Evolutionary conservation across 2,888 invertebrate species (phyloP), one percentile per base, ranked within the genome.

Genomic region (Idaea straminata): DNA sequence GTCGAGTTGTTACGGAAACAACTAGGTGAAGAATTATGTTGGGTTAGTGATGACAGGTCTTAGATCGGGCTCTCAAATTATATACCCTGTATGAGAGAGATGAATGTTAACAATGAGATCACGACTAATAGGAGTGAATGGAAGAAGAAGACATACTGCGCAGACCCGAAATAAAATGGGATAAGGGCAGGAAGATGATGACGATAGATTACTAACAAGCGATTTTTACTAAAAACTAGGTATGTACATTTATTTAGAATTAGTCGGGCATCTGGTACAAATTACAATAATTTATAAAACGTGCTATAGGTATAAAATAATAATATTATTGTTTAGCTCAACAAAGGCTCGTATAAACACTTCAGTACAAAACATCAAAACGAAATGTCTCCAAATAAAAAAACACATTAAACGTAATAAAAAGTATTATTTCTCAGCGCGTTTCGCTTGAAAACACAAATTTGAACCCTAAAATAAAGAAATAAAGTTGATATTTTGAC

Each of bases 361-460:
- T 67, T 66, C 65, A 62, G 61, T 65, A 64, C 35, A 59, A 63
- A 64, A 73, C 77, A 78, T 79, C 78, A 78, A 78, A 77, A 71
- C 68, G 77, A 73, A 76, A 74, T 72, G 77, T 71, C 71, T 69
- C 70, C 67, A 76, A 80, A 80, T 81, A 80, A 81, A 82, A 81
- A 79, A 74, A 73, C 70, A 69, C 81, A 81, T 81, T 81, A 81
- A 76, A 77, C 64, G 69, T 73, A 72, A 77, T 80, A 74, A 79
- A 81, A 81, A 75, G 65, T 69, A 62, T 59, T 70, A 61, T 67
- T 60, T 68, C 69, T 71, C 69, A 66, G 72, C 67, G 47, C 47
- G 47, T 2, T 47, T 47, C 13, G 13, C 34, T 7, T 10, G 6
- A 25, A 25, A 13, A 10, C 34, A 16, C 13, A 10, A 59, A 16